Conservation (phyloP, 2,888 invertebrate species). For the Caradrina clavipalpis region DNA sequence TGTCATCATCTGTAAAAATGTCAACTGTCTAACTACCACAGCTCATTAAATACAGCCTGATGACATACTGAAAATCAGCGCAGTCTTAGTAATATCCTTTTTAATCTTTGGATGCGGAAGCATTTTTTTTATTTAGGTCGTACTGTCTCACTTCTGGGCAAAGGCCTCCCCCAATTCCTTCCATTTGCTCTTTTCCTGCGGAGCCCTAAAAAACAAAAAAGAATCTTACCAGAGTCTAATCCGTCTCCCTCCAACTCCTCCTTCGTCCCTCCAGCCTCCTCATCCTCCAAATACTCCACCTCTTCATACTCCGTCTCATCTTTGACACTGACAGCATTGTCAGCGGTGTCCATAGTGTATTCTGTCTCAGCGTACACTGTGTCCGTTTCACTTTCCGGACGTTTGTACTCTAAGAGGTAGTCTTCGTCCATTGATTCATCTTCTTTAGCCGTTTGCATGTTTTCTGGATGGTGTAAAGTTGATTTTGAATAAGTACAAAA, state of each 20-base stretch:
- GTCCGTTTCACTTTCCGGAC: background rate
- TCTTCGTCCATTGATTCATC: constrained; percentile 10
- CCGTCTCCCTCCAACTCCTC: background rate
- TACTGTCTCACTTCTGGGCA: no score
- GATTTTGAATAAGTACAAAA: no score
- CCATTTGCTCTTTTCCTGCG: no score
- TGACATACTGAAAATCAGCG: no score
- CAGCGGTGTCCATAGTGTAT: constrained; percentile 9
- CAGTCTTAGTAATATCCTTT: no score
- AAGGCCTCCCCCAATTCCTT: no score
- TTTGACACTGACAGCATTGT: constrained; percentile 5
- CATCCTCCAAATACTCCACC: constrained; percentile 72
- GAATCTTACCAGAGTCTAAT: constrained; percentile 32
- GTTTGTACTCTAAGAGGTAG: background rate
- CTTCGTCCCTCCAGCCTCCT: constrained; percentile 25
- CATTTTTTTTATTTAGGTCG: no score
- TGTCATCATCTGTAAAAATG: no score
- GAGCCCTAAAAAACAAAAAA: no score
- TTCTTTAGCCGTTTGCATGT: background rate
- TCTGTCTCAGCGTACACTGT: constrained; percentile 7
- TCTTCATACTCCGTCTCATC: constrained; percentile 60
- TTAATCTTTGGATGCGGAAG: no score
- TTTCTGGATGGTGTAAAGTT: constrained; percentile 12
- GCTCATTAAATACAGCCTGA: no score
- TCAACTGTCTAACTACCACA: no score